Conservation (phyloP, 1,140 invertebrate species). For the Nylanderia fulva region DNA sequence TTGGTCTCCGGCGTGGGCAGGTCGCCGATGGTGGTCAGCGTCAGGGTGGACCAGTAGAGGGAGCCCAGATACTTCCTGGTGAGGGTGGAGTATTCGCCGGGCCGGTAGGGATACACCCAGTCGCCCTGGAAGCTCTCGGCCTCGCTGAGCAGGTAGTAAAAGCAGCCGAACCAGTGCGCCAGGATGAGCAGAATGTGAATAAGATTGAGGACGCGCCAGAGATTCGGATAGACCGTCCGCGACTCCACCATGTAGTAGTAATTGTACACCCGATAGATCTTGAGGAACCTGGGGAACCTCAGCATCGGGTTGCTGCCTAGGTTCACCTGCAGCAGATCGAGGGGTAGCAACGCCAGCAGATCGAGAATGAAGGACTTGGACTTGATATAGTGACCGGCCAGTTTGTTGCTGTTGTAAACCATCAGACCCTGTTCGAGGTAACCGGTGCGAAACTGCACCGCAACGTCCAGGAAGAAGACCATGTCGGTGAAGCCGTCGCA, state of each 20-base stretch:
- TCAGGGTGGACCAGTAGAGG: constrained; percentile 98
- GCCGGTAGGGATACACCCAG: constrained; percentile 96
- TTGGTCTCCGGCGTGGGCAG: constrained; percentile 97
- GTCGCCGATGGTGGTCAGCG: constrained; percentile 98
- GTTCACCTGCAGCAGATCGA: constrained; percentile 94
- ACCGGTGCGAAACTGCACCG: constrained; percentile 97
- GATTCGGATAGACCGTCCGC: constrained; percentile 97
- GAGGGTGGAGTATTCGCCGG: constrained; percentile 93
- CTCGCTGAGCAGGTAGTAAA: constrained; percentile 97
- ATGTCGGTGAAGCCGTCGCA: constrained; percentile 94
- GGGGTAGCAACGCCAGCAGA: constrained; percentile 92
- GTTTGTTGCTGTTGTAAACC: constrained; percentile 95
- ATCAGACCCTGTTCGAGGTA: constrained; percentile 98
- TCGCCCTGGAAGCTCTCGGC: constrained; percentile 95
- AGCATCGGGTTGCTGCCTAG: constrained; percentile 93
- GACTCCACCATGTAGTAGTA: constrained; percentile 99
- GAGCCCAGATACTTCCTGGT: constrained; percentile 97
- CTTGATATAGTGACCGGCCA: constrained; percentile 95
- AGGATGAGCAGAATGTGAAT: constrained; percentile 97
- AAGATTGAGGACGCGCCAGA: constrained; percentile 97
- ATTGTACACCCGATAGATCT: constrained; percentile 95
- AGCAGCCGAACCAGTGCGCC: constrained; percentile 99
- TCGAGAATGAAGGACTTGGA: constrained; percentile 96
- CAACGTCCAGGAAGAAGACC: constrained; percentile 94
- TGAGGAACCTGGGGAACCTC: constrained; percentile 93